Base-by-base conservation (phyloP, 2,888 invertebrate genomes). In the Cheilosia vulpina region DNA sequence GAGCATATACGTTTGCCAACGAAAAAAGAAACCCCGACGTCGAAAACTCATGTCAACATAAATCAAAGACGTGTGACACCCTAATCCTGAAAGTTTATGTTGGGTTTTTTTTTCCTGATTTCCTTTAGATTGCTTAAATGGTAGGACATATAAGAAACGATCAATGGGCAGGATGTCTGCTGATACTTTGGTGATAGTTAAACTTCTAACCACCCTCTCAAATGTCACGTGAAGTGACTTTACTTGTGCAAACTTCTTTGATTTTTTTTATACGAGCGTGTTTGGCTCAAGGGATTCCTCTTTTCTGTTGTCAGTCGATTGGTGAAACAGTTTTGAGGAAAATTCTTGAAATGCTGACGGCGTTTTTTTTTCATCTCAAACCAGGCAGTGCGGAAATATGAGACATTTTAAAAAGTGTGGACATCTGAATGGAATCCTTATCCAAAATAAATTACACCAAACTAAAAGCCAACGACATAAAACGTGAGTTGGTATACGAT, bases 11-110 rank as follows among this genome's bases (percentile, higher is more conserved):
- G 60, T 55, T 60, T 60, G 69, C 55, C 65, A 63, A 79, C 43
- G 52, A 66, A 75, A 75, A 66, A 80, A 80, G 52, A 63, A 65
- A 63, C 21, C 80, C 60, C 75, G 55, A 72, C 72, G 80, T 85
- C 81, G 85, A 85, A 81, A 76, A 77, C 85, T 76, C 85, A 85
- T 81, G 85, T 85, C 85, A 85, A 85, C 85, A 85, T 85, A 85
- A 85, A 85, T 85, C 85, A 85, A 81, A 76, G 85, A 85, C 75
- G 81, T 85, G 85, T 81, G 85, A 85, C 85, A 85, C 85, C 85
- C 85, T 85, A 85, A 85, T 85, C 85, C 85, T 77, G 81, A 81
- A 85, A 85, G 66, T 85, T 85, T 85, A 85, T 77, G 85, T 81
- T 66, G 72, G 66, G 50, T 57, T 58, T 58, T 63, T 68, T 78